These are phyloP conservation scores for Tiliacea citrago DNA, from an alignment of 2,888 invertebrate genomes.

Conservation along the genomic window DNA sequence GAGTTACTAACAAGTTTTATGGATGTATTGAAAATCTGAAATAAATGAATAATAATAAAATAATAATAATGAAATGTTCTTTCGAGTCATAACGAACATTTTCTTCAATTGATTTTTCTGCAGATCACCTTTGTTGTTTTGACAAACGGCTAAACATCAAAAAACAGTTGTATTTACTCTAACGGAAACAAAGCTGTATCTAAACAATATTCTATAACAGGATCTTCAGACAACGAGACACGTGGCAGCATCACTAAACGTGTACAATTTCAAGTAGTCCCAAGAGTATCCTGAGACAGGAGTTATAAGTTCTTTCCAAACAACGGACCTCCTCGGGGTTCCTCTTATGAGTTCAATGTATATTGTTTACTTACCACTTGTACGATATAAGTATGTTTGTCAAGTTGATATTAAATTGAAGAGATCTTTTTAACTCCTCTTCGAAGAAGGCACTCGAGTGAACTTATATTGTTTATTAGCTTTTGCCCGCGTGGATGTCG, in stretches of 20 bases:
- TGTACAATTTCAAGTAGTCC: slow-evolving; percentile 5
- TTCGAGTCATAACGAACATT: not conserved
- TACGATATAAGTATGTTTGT: slow-evolving; percentile 12
- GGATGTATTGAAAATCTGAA: too few species aligned
- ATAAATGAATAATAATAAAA: too few species aligned
- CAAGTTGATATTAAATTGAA: slow-evolving; percentile 18
- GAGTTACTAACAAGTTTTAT: too few species aligned
- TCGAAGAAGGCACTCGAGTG: not conserved
- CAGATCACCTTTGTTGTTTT: not conserved
- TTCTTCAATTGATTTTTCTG: not conserved
- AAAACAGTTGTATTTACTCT: too few species aligned
- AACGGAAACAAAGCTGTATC: not conserved
- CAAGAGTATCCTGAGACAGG: not conserved
- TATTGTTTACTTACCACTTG: slow-evolving; percentile 16
- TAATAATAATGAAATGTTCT: not conserved
- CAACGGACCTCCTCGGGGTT: too few species aligned
- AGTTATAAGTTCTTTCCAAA: slow-evolving; percentile 28
- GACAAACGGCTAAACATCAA: not conserved
- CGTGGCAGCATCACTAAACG: slow-evolving; percentile 13
- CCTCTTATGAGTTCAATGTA: not conserved
- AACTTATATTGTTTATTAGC: not conserved
- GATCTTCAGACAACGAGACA: not conserved
- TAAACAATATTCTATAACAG: not conserved
- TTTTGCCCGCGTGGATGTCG: too few species aligned
- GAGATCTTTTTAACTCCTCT: slow-evolving; percentile 1